Percentiles rank a stretch among this genome's conserved stretches.
Conservation (phyloP, 53 echinoderm and acorn worm genomes). For the Holothuria leucospilota region DNA sequence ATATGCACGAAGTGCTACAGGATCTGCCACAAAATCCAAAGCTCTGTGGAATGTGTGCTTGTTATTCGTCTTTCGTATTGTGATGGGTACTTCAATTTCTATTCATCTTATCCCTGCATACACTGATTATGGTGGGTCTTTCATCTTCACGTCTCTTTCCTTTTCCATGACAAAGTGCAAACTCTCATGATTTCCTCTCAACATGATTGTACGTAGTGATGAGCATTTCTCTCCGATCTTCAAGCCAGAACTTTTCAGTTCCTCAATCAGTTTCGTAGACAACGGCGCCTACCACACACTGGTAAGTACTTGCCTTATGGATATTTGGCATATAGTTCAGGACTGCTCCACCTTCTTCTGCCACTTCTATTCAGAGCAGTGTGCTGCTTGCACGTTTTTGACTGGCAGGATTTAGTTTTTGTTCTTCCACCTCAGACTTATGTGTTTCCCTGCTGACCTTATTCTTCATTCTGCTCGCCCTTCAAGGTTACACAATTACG, state of each 20-base stretch:
- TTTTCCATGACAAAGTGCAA: slow-evolving; percentile 19
- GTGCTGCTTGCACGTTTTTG: too few species aligned
- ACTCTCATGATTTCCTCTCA: slow-evolving; percentile 16
- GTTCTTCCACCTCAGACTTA: too few species aligned
- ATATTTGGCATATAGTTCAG: not conserved
- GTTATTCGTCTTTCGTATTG: slow-evolving; percentile 21
- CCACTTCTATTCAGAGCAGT: too few species aligned
- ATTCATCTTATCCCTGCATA: not conserved
- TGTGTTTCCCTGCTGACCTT: too few species aligned
- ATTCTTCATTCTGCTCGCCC: too few species aligned
- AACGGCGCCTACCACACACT: not conserved
- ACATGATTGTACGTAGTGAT: slow-evolving; percentile 15
- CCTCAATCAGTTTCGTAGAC: not conserved
- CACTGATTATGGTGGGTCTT: not conserved
- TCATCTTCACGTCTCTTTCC: not conserved
- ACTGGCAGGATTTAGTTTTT: too few species aligned
- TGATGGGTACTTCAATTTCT: not conserved
- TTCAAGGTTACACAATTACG: too few species aligned
- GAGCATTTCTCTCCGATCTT: not conserved
- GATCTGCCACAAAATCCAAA: not conserved
- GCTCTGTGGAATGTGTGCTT: not conserved
- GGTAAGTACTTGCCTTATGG: not conserved
- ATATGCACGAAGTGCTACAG: slow-evolving; percentile 14
- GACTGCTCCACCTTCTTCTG: not conserved
- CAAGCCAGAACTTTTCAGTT: not conserved